Evolutionary conservation across 2,113 vertebrate species (phyloP).

Genomic region (Dolichallabes microphthalmus): DNA sequence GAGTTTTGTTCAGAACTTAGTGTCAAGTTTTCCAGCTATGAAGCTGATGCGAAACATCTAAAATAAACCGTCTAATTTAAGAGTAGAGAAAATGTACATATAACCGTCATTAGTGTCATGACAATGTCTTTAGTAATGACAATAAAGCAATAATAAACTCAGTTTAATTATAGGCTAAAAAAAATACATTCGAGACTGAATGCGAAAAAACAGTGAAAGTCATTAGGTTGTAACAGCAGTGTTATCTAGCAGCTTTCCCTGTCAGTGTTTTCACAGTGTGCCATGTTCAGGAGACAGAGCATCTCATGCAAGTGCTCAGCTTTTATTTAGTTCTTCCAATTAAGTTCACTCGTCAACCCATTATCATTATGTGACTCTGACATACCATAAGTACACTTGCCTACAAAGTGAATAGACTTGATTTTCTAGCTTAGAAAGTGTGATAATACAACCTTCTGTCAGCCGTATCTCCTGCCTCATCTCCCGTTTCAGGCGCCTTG

Average conservation of each 20-base stretch:
- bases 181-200: background rate
- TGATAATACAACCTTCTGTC: constrained; percentile 3
- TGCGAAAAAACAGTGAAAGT: background rate
- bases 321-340: constrained; percentile 12
- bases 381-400: background rate
- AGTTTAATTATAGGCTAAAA: background rate
- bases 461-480: background rate
- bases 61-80: background rate
- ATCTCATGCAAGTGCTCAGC: background rate
- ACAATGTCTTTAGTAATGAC: background rate
- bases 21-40: background rate
- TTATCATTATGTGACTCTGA: background rate
- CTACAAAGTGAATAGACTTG: background rate
- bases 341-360: constrained; percentile 3
- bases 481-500: background rate
- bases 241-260: background rate
- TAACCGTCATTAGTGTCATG: background rate
- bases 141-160: background rate
- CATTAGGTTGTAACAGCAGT: background rate
- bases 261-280: background rate
- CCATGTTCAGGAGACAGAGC: background rate
- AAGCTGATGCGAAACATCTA: background rate
- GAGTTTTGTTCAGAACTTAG: background rate
- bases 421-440: background rate
- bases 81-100: background rate